Base-by-base conservation (phyloP, 2,797 vertebrate species). In the Gallirallus australis region DNA sequence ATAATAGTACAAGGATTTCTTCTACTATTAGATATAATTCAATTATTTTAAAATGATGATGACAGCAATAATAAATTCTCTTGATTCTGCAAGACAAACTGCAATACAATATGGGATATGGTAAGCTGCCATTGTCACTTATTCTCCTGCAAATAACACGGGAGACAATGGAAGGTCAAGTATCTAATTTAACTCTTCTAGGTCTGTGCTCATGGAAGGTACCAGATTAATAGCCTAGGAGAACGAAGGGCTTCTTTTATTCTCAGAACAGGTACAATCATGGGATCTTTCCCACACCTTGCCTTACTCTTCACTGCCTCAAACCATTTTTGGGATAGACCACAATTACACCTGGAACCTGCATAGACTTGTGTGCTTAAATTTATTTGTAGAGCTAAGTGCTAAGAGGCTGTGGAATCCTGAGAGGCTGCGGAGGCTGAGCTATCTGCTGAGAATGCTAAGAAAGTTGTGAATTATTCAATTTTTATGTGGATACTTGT, bases 281-380 rank as follows among this genome's bases (percentile, higher is more conserved):
- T 4, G 17, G 91, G 89, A 95, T 96, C 91, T 96, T 97, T 96
- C 96, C 96, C 95, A 96, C 96, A 97, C 89, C 80, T 92, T 94
- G 30, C 79, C 31, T 86, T 94, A 70, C 82, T 96, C 79, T 71
- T 93, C 87, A 84, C 66, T 96, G 95, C 96, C 96, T 97, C 82
- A 87, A 96, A 97, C 96, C 91, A 79, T 96, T 97, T 94, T 93
- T 23, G 30, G 79, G 82, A 94, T 93, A 94, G 87, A 95, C 94
- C 94, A 88, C 95, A 95, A 93, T 96, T 95, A 90, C 50, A 87
- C 84, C 42, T 0, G 0, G 63, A 93, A 91, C 96, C 76, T 97
- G 96, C 90, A 66, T 21, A 94, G 95, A 76, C 96, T 95, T 97
- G 96, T 37, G 63, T 82, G 56, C 47, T 84, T 96, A 81, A 81